A percentile compares a stretch with the other conserved stretches of the same genome.
Conservation (phyloP, 2,113 vertebrate species). For the Sigmodon hispidus region DNA sequence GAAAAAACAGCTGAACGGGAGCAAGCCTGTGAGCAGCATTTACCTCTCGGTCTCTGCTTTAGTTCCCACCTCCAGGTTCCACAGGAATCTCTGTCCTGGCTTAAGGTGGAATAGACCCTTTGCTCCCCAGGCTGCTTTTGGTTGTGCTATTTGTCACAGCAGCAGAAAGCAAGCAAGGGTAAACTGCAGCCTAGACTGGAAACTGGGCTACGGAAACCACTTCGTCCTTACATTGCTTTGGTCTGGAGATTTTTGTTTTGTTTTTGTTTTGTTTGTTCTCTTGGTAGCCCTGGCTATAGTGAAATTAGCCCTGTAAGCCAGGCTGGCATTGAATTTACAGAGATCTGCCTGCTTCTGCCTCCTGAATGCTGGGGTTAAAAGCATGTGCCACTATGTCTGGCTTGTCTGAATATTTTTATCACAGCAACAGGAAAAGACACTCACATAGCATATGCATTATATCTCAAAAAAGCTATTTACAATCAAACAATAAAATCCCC, state of each 20-base stretch:
- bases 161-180: background rate
- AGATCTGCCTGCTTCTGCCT: background rate
- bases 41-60: background rate
- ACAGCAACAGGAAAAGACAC: background rate
- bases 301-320: background rate
- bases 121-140: background rate
- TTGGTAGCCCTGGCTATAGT: background rate
- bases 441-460: background rate
- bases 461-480: background rate
- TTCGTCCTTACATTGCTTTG: background rate
- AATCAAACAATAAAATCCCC: background rate
- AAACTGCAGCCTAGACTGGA: background rate
- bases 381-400: rapidly evolving
- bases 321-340: background rate
- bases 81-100: background rate
- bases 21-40: background rate
- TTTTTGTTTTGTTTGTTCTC: background rate
- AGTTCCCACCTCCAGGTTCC: background rate
- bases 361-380: background rate
- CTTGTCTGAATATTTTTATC: background rate
- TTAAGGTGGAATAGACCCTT: background rate
- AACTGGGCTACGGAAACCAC: background rate
- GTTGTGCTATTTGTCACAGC: background rate
- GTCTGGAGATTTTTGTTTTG: background rate
- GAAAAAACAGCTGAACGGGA: background rate